A percentile compares a stretch with the other conserved stretches of the same genome.
Evolutionary conservation across 2,797 vertebrate species (phyloP).

Genomic region (Pelodytes ibericus): DNA sequence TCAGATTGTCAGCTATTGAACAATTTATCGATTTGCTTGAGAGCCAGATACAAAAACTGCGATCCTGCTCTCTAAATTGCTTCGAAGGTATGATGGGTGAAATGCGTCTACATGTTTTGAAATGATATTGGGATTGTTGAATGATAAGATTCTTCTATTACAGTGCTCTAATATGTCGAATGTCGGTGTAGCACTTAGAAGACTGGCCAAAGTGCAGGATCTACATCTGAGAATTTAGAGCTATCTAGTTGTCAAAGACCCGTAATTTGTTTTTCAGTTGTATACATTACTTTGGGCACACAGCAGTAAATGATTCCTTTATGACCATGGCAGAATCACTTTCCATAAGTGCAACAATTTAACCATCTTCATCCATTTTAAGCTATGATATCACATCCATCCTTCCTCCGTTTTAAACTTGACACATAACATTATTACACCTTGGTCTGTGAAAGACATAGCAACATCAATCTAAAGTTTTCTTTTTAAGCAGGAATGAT

Average conservation of each 20-base stretch:
- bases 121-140: neutral
- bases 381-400: too few relatives aligned
- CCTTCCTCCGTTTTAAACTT: too few relatives aligned
- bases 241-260: conserved; percentile 8
- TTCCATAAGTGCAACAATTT: conserved; percentile 7
- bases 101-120: neutral
- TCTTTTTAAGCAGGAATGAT: too few relatives aligned
- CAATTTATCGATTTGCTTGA: neutral
- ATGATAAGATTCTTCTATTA: conserved; percentile 4
- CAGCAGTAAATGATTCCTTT: conserved; percentile 6
- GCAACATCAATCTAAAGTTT: too few relatives aligned
- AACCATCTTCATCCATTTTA: conserved; percentile 16
- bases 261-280: conserved; percentile 17
- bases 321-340: conserved; percentile 60
- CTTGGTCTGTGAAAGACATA: too few relatives aligned
- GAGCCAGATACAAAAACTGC: neutral
- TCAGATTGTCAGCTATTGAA: neutral
- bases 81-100: neutral
- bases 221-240: neutral
- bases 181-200: conserved; percentile 13
- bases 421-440: too few relatives aligned
- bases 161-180: neutral
- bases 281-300: conserved; percentile 5
- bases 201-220: neutral
- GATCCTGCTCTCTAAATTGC: neutral